phyloP scores from a whole-genome alignment of 2,888 invertebrate species.

The Petrolisthes manimaculis region DNA sequence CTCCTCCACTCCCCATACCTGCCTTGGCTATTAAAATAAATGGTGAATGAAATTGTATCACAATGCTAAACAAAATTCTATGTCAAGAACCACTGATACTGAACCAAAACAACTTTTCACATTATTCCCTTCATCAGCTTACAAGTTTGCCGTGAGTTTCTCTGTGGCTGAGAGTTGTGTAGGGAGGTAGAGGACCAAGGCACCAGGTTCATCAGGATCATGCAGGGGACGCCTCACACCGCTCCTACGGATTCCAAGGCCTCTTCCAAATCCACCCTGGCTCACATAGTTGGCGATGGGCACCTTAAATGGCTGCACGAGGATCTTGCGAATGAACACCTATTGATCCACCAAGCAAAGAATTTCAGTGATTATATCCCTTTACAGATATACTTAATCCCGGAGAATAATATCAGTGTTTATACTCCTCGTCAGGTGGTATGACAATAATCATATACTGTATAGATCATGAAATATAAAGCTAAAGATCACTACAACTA shows the following conservation, averaged over 20 bases:
- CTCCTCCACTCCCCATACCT: no score
- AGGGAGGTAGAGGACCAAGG: conserved; percentile 88
- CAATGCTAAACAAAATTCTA: no score
- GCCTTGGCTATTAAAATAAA: no score
- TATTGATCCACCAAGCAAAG: conserved; percentile 68
- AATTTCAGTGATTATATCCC: not conserved
- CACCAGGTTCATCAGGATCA: conserved; percentile 92
- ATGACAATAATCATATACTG: no score
- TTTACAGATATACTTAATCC: not conserved
- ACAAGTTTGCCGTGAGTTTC: conserved; percentile 82
- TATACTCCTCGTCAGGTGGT: no score
- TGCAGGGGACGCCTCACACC: conserved; percentile 81
- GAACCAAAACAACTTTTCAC: not conserved
- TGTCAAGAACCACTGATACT: no score
- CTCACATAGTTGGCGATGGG: conserved; percentile 91
- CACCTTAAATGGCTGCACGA: conserved; percentile 88
- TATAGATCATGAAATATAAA: no score
- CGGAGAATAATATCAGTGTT: not conserved
- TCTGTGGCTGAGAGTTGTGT: conserved; percentile 88
- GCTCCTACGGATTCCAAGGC: conserved; percentile 81
- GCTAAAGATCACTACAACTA: not conserved
- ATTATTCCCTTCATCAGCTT: conserved; percentile 52
- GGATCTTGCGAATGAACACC: conserved; percentile 84
- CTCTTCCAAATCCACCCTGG: conserved; percentile 79
- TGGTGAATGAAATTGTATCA: no score